Evolutionary conservation across 2,888 invertebrate genomes (phyloP), one percentile per base, ranked within the genome.

Genomic region (Drepanosiphum platanoidis): DNA sequence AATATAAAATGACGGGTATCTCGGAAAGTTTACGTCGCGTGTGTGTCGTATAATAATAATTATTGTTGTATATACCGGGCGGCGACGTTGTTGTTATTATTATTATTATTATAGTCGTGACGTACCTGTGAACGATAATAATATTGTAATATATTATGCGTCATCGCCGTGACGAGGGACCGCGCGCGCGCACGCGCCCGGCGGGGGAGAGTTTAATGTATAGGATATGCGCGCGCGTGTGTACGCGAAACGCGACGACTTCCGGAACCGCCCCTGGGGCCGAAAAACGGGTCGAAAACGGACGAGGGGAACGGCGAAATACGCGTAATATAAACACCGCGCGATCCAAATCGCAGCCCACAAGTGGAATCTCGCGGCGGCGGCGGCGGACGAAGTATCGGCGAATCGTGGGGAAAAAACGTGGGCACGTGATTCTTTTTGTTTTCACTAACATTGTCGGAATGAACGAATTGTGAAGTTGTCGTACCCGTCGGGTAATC

Each of bases 91-190:
- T n/a, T 52, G 22, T 22, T 52, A 42, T 18, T 22, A 22, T 52
- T 18, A 52, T 52, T 52, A 18, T 18, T 52, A 52, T 18, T 52
- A 22, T 32, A 32, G 66, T 34, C 79, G 79, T 52, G 79, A 52
- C 46, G 68, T 79, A 79, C 68, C 79, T 46, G 68, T n/a, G 32
- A n/a, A 22, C 68, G 46, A 32, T 64, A 42, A 68, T 27, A 46
- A 27, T 34, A 32, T 64, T 39, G 46, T 27, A 46, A 27, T 34
- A 46, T 46, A 27, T 34, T 68, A 68, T 79, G 79, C 79, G 79
- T 68, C 79, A 79, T 79, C 66, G 68, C 34, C n/a, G 79, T n/a
- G 79, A 79, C 46, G 79, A 79, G 79, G 79, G 66, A 18, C 22
- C 52, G 75, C 52, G 75, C n/a, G 9, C 27, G 75, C 8, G n/a